Evolutionary conservation across 1,140 invertebrate genomes (phyloP).

Genomic region (Triops longicaudatus): DNA sequence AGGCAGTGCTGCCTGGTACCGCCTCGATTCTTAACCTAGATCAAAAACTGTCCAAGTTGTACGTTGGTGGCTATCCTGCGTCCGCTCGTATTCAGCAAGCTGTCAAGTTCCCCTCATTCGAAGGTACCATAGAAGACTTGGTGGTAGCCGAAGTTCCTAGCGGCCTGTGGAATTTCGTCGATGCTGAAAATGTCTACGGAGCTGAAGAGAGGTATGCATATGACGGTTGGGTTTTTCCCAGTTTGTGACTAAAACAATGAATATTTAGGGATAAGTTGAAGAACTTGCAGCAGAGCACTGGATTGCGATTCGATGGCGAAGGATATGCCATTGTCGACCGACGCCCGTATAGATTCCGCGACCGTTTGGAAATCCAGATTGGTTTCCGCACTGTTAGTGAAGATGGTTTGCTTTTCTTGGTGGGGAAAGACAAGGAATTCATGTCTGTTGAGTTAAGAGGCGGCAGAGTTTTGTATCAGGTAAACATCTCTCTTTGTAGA

Average conservation of each 20-base stretch:
- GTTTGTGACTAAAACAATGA: slow-evolving; percentile 28
- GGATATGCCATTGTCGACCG: slow-evolving; percentile 66
- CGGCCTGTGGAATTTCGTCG: slow-evolving; percentile 89
- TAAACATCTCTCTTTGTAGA: slow-evolving; percentile 38
- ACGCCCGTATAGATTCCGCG: slow-evolving; percentile 45
- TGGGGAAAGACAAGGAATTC: slow-evolving; percentile 63
- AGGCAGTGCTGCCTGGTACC: slow-evolving; percentile 53
- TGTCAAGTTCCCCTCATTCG: slow-evolving; percentile 63
- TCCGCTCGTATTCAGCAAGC: slow-evolving; percentile 43
- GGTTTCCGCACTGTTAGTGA: slow-evolving; percentile 77
- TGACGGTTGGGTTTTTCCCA: neutral
- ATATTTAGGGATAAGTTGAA: slow-evolving; percentile 51
- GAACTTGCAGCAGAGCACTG: slow-evolving; percentile 53
- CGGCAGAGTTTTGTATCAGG: slow-evolving; percentile 62
- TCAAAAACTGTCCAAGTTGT: slow-evolving; percentile 72
- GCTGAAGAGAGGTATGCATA: slow-evolving; percentile 55
- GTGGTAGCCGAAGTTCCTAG: slow-evolving; percentile 77
- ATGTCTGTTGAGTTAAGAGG: slow-evolving; percentile 73
- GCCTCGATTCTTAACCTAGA: slow-evolving; percentile 80
- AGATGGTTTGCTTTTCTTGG: slow-evolving; percentile 79
- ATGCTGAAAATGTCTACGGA: slow-evolving; percentile 62
- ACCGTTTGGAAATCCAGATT: slow-evolving; percentile 53
- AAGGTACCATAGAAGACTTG: slow-evolving; percentile 83
- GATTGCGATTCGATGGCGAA: slow-evolving; percentile 74
- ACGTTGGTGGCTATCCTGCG: slow-evolving; percentile 75